Conservation (phyloP, 2,797 vertebrate species). For the Cyclopterus lumpus region DNA sequence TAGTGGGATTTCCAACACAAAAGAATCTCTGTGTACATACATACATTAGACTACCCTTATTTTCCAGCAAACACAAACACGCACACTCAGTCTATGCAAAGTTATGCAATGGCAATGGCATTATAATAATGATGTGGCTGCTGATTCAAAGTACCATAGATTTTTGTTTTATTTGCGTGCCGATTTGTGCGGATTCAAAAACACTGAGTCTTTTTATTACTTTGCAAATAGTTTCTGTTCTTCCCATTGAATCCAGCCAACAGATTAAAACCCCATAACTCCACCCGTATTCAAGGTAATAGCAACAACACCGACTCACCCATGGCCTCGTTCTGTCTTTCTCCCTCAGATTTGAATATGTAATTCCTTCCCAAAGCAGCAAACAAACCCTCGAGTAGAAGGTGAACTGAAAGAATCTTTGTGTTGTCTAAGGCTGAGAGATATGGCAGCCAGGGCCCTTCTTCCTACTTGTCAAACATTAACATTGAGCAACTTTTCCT, state of each 20-base stretch:
- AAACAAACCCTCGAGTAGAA: constrained; percentile 40
- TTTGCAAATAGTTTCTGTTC: background rate
- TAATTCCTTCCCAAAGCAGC: constrained; percentile 42
- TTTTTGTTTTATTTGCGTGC: constrained; percentile 7
- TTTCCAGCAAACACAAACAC: constrained; percentile 3
- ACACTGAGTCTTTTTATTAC: background rate
- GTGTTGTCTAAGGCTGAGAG: constrained; percentile 32
- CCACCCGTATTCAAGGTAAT: background rate
- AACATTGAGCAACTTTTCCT: constrained; percentile 79
- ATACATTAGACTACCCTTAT: background rate
- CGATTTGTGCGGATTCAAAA: constrained; percentile 3
- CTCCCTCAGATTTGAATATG: constrained; percentile 28
- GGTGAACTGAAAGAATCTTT: constrained; percentile 56
- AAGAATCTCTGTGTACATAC: background rate
- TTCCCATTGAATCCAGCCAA: background rate
- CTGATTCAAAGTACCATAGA: background rate
- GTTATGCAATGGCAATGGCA: background rate
- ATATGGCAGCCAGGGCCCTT: constrained; percentile 57
- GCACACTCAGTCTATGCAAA: background rate
- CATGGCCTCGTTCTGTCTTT: constrained; percentile 64
- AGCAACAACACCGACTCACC: constrained; percentile 75
- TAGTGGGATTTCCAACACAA: background rate
- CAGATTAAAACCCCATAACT: constrained; percentile 20
- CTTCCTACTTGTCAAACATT: constrained; percentile 83
- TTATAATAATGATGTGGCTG: no score